Conservation (phyloP, 2,113 vertebrate genomes). For the Cynopterus brachyotis region DNA sequence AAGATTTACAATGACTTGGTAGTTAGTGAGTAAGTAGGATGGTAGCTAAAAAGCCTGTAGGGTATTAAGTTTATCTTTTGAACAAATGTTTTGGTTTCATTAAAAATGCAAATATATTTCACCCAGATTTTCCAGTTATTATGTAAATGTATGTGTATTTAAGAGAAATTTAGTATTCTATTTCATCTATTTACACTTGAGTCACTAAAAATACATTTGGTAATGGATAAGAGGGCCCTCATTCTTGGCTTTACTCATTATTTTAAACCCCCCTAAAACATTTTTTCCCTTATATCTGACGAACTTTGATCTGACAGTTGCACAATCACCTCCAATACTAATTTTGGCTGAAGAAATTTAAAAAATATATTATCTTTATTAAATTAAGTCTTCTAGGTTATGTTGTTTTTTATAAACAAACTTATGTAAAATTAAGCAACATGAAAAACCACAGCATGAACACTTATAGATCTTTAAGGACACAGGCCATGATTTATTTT, state of each 20-base stretch:
- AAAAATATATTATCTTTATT: background rate
- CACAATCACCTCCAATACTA: background rate
- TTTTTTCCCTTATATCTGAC: background rate
- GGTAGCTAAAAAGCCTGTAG: background rate
- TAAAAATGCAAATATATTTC: slow-evolving; percentile 38
- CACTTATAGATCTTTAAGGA: background rate
- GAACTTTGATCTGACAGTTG: background rate
- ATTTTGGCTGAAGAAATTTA: background rate
- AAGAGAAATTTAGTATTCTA: slow-evolving; percentile 30
- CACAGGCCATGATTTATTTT: no score
- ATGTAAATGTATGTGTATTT: slow-evolving; percentile 36
- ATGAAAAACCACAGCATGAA: background rate
- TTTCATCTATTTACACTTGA: slow-evolving; percentile 39
- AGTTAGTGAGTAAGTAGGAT: background rate
- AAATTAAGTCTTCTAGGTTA: slow-evolving; percentile 1
- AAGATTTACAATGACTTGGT: no score
- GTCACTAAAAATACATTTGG: slow-evolving; percentile 24
- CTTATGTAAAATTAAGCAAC: background rate
- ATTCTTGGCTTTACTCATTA: slow-evolving; percentile 1
- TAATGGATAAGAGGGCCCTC: background rate
- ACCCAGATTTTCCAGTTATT: slow-evolving; percentile 5
- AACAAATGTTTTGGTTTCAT: slow-evolving; percentile 27
- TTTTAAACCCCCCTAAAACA: background rate
- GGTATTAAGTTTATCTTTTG: background rate
- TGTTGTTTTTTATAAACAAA: background rate